A percentile compares a stretch with the other conserved stretches of the same genome.
phyloP scores from a whole-genome alignment of 2,888 invertebrate genomes.

The Stegophylla sp. region DNA sequence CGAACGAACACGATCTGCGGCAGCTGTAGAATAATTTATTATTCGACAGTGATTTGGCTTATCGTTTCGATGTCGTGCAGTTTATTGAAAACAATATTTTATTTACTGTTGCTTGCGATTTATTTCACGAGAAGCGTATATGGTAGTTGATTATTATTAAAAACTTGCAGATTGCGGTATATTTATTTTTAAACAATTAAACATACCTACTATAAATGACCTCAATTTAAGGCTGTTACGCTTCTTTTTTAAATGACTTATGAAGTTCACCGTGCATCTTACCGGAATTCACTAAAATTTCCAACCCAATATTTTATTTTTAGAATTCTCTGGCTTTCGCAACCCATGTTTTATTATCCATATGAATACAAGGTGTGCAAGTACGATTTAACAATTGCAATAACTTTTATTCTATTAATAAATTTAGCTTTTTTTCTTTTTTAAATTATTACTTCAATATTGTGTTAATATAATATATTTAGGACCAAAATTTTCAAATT shows the following conservation, averaged over 20 bases:
- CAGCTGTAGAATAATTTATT: no score
- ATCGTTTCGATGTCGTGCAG: no score
- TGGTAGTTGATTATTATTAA: constrained; percentile 42
- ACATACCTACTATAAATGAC: constrained; percentile 30
- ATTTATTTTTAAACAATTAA: constrained; percentile 42
- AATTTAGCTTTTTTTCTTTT: no score
- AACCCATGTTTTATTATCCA: not conserved
- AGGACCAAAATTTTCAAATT: no score
- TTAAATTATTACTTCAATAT: no score
- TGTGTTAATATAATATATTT: no score
- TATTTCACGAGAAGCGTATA: not conserved
- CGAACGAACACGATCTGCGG: no score
- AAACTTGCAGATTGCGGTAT: not conserved
- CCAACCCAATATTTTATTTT: constrained; percentile 23
- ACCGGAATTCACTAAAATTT: not conserved
- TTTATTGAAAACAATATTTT: no score
- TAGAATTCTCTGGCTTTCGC: not conserved
- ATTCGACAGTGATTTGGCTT: no score
- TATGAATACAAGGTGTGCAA: no score
- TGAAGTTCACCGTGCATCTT: constrained; percentile 26
- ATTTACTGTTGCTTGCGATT: not conserved
- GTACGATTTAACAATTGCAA: no score
- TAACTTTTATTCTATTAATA: no score
- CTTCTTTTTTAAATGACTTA: constrained; percentile 12
- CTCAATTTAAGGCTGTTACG: constrained; percentile 27